Evolutionary conservation across 2,888 invertebrate genomes (phyloP).

Genomic region (Elmis aenea): DNA sequence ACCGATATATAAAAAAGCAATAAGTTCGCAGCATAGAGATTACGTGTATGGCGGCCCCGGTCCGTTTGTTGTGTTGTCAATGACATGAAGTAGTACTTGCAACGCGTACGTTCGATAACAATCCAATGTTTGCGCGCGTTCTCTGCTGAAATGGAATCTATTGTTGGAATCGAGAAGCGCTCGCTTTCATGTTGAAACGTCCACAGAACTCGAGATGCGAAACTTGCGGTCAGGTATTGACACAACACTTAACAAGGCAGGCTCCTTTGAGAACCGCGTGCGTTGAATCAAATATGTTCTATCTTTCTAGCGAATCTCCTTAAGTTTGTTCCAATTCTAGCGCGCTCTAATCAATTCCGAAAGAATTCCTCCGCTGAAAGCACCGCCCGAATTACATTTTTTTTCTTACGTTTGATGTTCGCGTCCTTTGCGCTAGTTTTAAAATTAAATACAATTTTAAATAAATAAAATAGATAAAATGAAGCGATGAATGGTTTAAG

Average conservation of each 20-base stretch:
- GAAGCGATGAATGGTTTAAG: too few relatives aligned
- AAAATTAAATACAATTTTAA: too few relatives aligned
- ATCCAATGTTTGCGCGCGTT: slow-evolving; percentile 18
- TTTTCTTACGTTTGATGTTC: too few relatives aligned
- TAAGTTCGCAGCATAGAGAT: too few relatives aligned
- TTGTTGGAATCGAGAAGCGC: slow-evolving; percentile 18
- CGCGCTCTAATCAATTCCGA: too few relatives aligned
- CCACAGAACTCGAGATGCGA: slow-evolving; percentile 22
- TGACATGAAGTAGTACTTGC: slow-evolving; percentile 10
- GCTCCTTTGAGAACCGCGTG: slow-evolving; percentile 1
- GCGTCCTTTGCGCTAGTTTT: too few relatives aligned
- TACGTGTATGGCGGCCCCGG: neutral
- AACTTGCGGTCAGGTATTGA: slow-evolving; percentile 27
- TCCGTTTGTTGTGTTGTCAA: slow-evolving; percentile 12
- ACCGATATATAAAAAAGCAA: too few relatives aligned
- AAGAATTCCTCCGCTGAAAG: too few relatives aligned
- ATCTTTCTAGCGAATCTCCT: neutral
- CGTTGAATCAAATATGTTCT: neutral
- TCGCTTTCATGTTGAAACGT: slow-evolving; percentile 24
- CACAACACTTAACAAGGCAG: slow-evolving; percentile 25
- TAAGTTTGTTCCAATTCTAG: too few relatives aligned
- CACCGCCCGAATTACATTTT: too few relatives aligned
- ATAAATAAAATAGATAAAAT: too few relatives aligned
- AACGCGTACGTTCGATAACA: slow-evolving; percentile 14
- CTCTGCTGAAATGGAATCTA: slow-evolving; percentile 25